These are phyloP conservation scores for Neolamprologus modestus DNA, from an alignment of 2,113 vertebrate genomes.

Conservation along the genomic window DNA sequence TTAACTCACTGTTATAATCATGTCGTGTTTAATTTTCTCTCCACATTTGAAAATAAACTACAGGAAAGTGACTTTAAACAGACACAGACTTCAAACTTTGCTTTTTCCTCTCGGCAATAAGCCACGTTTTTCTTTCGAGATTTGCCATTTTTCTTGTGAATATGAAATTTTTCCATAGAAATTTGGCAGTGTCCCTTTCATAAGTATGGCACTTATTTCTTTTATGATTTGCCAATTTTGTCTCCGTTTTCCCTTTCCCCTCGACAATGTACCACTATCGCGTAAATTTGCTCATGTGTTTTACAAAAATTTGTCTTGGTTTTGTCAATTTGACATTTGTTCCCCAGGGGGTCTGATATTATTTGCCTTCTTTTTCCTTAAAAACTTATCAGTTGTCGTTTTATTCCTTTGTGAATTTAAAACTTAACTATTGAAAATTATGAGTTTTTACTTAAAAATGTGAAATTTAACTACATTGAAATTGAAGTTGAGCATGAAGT, in stretches of 20 bases:
- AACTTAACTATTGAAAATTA: neutral
- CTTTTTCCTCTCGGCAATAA: neutral
- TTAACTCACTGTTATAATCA: neutral
- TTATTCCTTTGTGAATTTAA: neutral
- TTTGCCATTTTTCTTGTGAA: neutral
- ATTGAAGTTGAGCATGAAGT: neutral
- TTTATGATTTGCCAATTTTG: neutral
- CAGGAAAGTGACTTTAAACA: neutral
- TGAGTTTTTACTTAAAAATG: neutral
- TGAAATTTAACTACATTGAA: neutral
- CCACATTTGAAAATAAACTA: neutral
- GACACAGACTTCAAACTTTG: neutral
- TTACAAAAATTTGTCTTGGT: neutral
- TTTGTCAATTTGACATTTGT: neutral
- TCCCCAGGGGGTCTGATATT: neutral
- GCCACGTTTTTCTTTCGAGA: neutral
- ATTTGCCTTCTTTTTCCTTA: neutral
- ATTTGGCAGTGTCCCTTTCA: neutral
- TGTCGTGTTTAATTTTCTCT: neutral
- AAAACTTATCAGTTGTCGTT: neutral
- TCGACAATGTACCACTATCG: neutral
- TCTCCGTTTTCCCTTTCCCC: neutral
- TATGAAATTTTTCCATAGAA: neutral
- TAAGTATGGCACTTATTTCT: neutral
- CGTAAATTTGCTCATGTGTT: neutral